Evolutionary conservation across 2,888 invertebrate genomes (phyloP).

Genomic region (Monoplex corrugatus): DNA sequence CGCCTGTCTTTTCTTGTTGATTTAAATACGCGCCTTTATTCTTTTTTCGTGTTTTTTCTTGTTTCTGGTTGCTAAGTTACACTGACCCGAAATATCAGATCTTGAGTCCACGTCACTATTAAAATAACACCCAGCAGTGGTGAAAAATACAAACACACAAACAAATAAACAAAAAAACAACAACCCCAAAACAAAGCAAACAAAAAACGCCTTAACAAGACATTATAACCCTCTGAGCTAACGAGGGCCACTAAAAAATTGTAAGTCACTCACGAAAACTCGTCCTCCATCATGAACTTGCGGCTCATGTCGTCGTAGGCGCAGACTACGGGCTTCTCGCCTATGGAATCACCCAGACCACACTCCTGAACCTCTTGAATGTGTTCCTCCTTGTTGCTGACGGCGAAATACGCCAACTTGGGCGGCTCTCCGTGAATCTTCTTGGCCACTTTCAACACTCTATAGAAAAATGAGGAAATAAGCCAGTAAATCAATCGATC

Average conservation of each 20-base stretch:
- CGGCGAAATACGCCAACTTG: constrained; percentile 89
- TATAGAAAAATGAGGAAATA: constrained; percentile 51
- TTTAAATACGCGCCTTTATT: no score
- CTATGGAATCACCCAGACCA: constrained; percentile 91
- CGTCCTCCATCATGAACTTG: constrained; percentile 94
- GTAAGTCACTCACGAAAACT: constrained; percentile 88
- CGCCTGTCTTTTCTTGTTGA: no score
- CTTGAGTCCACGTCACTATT: no score
- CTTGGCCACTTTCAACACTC: constrained; percentile 94
- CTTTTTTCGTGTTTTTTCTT: no score
- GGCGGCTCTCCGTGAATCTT: constrained; percentile 84
- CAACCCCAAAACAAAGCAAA: no score
- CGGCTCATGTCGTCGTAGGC: constrained; percentile 91
- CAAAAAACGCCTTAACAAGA: not conserved
- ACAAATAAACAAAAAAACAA: no score
- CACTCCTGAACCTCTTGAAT: constrained; percentile 96
- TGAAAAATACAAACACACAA: no score
- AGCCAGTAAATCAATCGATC: not conserved
- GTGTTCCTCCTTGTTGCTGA: constrained; percentile 94
- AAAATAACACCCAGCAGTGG: no score
- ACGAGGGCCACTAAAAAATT: no score
- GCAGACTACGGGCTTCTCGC: constrained; percentile 94
- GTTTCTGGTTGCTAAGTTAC: no score
- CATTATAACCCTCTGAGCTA: no score
- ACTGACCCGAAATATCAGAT: no score